Conservation (phyloP, 2,113 vertebrate species). For the Hystrix brachyura region DNA sequence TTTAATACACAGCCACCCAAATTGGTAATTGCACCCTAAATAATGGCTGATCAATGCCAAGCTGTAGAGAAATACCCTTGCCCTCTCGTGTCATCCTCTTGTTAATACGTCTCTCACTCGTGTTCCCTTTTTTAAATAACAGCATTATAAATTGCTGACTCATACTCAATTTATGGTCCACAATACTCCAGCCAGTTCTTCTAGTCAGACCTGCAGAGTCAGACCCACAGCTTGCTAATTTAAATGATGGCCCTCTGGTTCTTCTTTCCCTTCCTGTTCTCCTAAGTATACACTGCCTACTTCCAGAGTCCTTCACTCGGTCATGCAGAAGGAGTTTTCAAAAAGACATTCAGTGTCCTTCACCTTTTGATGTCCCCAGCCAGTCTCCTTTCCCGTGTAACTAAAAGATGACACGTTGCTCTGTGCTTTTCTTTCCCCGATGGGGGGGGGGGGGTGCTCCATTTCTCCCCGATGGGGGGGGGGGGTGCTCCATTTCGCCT, state of each 20-base stretch:
- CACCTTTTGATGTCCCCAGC: slow-evolving; percentile 42
- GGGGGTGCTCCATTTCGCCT: not conserved
- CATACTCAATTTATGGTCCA: slow-evolving; percentile 62
- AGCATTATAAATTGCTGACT: slow-evolving; percentile 69
- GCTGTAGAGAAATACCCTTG: not conserved
- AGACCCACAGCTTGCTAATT: slow-evolving; percentile 18
- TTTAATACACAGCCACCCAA: slow-evolving; percentile 16
- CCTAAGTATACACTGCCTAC: slow-evolving; percentile 18
- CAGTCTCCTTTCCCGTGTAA: slow-evolving; percentile 40
- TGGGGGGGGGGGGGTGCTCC: not conserved
- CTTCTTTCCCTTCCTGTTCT: slow-evolving; percentile 8
- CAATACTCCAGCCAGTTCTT: slow-evolving; percentile 52
- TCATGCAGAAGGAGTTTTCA: slow-evolving; percentile 35
- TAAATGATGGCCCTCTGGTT: not conserved
- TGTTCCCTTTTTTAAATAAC: slow-evolving; percentile 68
- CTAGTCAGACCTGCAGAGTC: not conserved
- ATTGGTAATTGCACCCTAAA: slow-evolving; percentile 41
- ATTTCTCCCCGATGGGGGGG: not conserved
- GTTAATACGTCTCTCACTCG: slow-evolving; percentile 39
- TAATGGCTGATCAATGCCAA: slow-evolving; percentile 23
- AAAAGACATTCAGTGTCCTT: slow-evolving; percentile 43
- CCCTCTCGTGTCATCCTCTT: slow-evolving; percentile 24
- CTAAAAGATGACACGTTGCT: slow-evolving; percentile 62
- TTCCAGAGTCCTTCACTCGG: slow-evolving; percentile 16
- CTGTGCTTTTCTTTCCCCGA: slow-evolving; percentile 14